Evolutionary conservation across 2,888 invertebrate species (phyloP), one percentile per base, ranked within the genome.

Genomic region (Scaptodrosophila latifasciaeformis): DNA sequence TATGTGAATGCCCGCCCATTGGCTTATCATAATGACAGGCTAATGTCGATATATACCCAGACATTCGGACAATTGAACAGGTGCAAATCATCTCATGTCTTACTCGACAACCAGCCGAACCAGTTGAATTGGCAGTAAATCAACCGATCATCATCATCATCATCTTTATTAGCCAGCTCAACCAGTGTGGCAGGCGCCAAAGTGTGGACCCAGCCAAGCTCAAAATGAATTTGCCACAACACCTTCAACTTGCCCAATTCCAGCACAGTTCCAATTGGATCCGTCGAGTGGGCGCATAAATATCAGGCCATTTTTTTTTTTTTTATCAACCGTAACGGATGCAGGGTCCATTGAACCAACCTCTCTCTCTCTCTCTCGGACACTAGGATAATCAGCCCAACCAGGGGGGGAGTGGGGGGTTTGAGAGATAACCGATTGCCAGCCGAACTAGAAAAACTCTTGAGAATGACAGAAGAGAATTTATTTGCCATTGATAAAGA

Each of bases 141-240:
- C 27, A 48, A 52, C 43, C 31, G 13, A 34, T 18, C 17, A 35
- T 27, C 54, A 18, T 46, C 44, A 49, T 49, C 49, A 44, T 29
- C 49, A 54, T 49, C 49, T 49, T 49, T 37, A 44, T 37, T 37
- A 45, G 44, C 39, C 35, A 21, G 44, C 24, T 45, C 12, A 39
- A 30, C 30, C 12, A 13, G 34, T 34, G 34, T 34, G 34, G 34
- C 34, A 34, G 12, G 34, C 34, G 34, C 34, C 34, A 10, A 34
- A n/a, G 15, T 15, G 13, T 34, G 15, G 39, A 17, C 13, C n/a
- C 24, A 42, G 24, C 42, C 34, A 12, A 34, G 7, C n/a, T n/a
- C 60, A 66, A 62, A 67, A 67, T 35, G 60, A 50, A 66, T 66
- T 66, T 51, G 44, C 44, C 43, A 49, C 55, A 51, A 66, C 66